These are phyloP conservation scores for Odontomachus brunneus DNA, from an alignment of 1,140 invertebrate species.

Conservation along the genomic window DNA sequence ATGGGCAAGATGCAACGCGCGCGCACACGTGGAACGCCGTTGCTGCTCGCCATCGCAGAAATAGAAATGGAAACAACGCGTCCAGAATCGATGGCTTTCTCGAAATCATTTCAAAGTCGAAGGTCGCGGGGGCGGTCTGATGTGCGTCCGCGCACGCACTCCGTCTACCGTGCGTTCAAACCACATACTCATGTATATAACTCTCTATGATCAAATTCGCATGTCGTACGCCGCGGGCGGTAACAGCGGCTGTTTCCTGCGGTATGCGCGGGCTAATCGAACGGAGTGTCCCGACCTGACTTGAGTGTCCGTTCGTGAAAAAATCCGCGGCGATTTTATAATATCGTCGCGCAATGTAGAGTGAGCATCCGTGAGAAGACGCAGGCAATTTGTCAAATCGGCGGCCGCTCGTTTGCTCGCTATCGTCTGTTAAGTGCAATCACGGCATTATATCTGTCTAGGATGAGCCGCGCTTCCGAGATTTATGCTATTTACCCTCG, in stretches of 20 bases:
- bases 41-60: not conserved
- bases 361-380: constrained; percentile 22
- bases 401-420: constrained; percentile 8
- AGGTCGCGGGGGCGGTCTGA: constrained; percentile 22
- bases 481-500: constrained; percentile 48
- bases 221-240: constrained; percentile 76
- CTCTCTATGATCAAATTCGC: constrained; percentile 76
- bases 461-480: constrained; percentile 35
- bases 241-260: constrained; percentile 69
- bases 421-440: constrained; percentile 21
- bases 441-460: constrained; percentile 19
- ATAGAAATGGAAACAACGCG: not conserved
- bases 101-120: constrained; percentile 37
- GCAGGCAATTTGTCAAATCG: constrained; percentile 57
- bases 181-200: constrained; percentile 60
- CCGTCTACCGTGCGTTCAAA: constrained; percentile 13
- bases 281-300: constrained; percentile 64
- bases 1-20: no score
- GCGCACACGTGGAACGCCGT: no score
- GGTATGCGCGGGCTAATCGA: constrained; percentile 80
- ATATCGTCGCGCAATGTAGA: constrained; percentile 32
- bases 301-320: not conserved
- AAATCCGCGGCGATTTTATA: constrained; percentile 37
- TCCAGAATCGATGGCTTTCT: constrained; percentile 35
- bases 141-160: constrained; percentile 8